Conservation (phyloP, 1,140 invertebrate genomes). For the Atta colombica region DNA sequence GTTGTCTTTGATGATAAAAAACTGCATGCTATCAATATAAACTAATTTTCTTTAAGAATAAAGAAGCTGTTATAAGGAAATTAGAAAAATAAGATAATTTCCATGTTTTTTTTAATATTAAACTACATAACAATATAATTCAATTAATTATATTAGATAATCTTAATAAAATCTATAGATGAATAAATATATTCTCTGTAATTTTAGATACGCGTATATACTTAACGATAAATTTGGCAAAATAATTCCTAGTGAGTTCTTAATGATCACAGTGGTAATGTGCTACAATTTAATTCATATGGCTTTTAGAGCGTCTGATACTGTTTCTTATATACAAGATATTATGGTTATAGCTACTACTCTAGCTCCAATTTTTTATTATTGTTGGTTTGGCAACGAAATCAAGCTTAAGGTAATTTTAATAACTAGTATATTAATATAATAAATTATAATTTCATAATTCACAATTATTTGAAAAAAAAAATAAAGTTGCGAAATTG, state of each 20-base stretch:
- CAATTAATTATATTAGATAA: constrained; percentile 17
- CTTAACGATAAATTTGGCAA: constrained; percentile 59
- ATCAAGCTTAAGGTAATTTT: constrained; percentile 76
- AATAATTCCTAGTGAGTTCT: constrained; percentile 64
- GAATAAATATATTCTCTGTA: not conserved
- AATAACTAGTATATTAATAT: not conserved
- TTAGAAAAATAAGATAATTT: not conserved
- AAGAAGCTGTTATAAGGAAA: not conserved
- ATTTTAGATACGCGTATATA: constrained; percentile 52
- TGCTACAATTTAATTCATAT: constrained; percentile 60
- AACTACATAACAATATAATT: not conserved
- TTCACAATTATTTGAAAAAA: not conserved
- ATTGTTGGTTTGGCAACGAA: constrained; percentile 88
- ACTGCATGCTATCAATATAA: not conserved
- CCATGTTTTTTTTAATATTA: not conserved
- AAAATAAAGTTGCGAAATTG: not conserved
- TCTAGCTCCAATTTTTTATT: constrained; percentile 83
- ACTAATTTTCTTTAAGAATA: not conserved
- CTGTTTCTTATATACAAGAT: constrained; percentile 54
- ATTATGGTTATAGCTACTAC: constrained; percentile 53
- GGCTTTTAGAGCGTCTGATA: constrained; percentile 79
- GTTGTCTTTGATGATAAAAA: not conserved
- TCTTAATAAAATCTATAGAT: constrained; percentile 33
- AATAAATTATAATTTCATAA: not conserved
- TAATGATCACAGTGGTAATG: constrained; percentile 34